A percentile compares a stretch with the other conserved stretches of the same genome.
Evolutionary conservation across 2,797 vertebrate species (phyloP).

Genomic region (Sebastes variabilis): DNA sequence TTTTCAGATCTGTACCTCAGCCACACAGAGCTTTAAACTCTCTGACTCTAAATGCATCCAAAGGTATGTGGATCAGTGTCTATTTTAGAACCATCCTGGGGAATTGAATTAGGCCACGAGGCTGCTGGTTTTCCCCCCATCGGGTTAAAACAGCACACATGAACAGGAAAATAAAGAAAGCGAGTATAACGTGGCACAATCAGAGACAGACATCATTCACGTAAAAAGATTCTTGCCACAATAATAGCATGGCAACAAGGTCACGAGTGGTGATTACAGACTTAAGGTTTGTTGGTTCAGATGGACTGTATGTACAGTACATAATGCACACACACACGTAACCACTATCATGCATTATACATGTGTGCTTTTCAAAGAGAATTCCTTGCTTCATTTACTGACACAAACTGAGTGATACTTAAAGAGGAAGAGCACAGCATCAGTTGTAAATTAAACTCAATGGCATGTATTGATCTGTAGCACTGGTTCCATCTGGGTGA

Average conservation of each 20-base stretch:
- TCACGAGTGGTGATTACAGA: constrained; percentile 3
- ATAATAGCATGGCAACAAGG: neutral
- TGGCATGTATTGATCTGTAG: constrained; percentile 56
- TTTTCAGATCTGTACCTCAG: neutral
- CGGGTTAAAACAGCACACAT: constrained; percentile 51
- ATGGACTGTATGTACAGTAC: neutral
- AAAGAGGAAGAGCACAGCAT: constrained; percentile 14
- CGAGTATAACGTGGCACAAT: constrained; percentile 11
- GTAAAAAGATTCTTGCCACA: neutral
- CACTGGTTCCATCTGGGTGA: constrained; percentile 11
- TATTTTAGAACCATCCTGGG: constrained; percentile 71
- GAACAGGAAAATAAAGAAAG: constrained; percentile 29
- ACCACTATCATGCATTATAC: constrained; percentile 28
- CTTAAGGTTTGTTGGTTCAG: neutral
- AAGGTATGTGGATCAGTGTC: constrained; percentile 76
- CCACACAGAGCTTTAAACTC: constrained; percentile 27
- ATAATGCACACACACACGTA: neutral
- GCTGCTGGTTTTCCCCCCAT: constrained; percentile 59
- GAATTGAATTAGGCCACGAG: constrained; percentile 77
- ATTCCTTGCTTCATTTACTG: neutral
- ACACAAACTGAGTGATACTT: constrained; percentile 16
- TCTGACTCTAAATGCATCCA: constrained; percentile 46
- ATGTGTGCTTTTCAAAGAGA: constrained; percentile 26
- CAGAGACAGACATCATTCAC: constrained; percentile 11
- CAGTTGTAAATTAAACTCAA: constrained; percentile 51